Conservation (phyloP, 2,888 invertebrate genomes). For the Thera obeliscata region DNA sequence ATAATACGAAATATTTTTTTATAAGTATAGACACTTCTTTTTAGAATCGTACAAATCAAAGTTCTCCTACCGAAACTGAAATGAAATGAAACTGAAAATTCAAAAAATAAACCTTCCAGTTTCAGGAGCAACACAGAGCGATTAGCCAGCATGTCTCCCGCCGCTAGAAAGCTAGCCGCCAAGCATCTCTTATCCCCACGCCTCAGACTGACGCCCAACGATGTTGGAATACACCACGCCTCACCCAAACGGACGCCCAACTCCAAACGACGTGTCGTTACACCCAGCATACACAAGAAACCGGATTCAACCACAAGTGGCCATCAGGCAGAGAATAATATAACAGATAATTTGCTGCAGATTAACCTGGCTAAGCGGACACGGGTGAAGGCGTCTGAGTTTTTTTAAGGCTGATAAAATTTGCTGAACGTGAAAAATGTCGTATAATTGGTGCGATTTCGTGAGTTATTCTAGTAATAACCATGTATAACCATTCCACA, state of each 20-base stretch:
- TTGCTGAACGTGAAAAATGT: background rate
- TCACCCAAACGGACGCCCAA: slow-evolving; percentile 58
- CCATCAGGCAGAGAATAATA: slow-evolving; percentile 63
- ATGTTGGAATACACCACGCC: slow-evolving; percentile 68
- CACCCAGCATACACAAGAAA: slow-evolving; percentile 53
- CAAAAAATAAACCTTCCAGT: slow-evolving; percentile 39
- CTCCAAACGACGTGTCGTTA: slow-evolving; percentile 53
- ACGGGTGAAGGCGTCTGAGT: slow-evolving; percentile 92
- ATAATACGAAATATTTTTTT: too few relatives aligned
- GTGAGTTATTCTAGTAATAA: too few relatives aligned
- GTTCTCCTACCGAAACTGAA: too few relatives aligned
- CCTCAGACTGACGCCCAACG: slow-evolving; percentile 71
- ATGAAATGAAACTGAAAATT: too few relatives aligned
- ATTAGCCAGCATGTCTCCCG: slow-evolving; percentile 96
- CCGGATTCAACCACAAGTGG: slow-evolving; percentile 15
- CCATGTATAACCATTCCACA: too few relatives aligned
- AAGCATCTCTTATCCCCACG: slow-evolving; percentile 77
- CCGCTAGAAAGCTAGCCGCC: slow-evolving; percentile 94
- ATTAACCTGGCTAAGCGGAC: slow-evolving; percentile 89
- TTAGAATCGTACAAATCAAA: too few relatives aligned
- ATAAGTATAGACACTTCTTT: too few relatives aligned
- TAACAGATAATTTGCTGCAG: slow-evolving; percentile 94
- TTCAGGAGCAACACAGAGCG: slow-evolving; percentile 89
- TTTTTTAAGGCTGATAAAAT: slow-evolving; percentile 75
- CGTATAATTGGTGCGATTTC: background rate